These are phyloP conservation scores for Myotis findleyi DNA, from an alignment of 2,797 vertebrate species.

Conservation along the genomic window DNA sequence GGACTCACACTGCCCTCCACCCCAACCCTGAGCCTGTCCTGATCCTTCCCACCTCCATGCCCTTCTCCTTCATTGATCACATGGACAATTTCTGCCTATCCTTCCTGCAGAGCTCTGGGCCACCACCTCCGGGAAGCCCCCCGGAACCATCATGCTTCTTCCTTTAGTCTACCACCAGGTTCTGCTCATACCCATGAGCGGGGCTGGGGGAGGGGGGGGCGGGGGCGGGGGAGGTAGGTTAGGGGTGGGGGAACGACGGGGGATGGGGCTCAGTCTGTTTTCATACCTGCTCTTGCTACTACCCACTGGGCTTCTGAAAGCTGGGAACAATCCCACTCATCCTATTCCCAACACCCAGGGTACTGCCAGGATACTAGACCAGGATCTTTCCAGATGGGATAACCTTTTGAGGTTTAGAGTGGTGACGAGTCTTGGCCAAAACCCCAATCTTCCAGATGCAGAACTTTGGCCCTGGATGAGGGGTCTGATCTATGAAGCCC, in stretches of 20 bases:
- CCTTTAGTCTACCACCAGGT: background rate
- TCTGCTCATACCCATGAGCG: background rate
- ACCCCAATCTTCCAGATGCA: background rate
- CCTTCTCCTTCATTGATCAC: background rate
- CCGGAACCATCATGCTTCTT: background rate
- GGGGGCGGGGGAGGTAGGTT: too few species aligned
- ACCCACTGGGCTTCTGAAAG: background rate
- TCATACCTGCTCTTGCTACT: background rate
- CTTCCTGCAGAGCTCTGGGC: background rate
- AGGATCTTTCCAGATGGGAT: background rate
- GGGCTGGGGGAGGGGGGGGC: too few species aligned
- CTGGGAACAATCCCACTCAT: background rate
- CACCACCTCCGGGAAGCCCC: too few species aligned
- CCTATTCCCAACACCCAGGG: background rate
- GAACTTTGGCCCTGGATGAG: background rate
- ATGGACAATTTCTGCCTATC: background rate
- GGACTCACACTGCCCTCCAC: background rate
- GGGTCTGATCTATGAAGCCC: background rate
- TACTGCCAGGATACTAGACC: background rate
- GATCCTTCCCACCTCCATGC: background rate
- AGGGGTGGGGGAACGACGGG: too few species aligned
- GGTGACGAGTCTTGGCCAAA: background rate
- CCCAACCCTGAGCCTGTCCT: background rate
- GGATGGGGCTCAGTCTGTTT: background rate
- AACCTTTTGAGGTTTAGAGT: background rate